Evolutionary conservation across 2,797 vertebrate genomes (phyloP), one percentile per base, ranked within the genome.

Genomic region (Sebastes reedi): DNA sequence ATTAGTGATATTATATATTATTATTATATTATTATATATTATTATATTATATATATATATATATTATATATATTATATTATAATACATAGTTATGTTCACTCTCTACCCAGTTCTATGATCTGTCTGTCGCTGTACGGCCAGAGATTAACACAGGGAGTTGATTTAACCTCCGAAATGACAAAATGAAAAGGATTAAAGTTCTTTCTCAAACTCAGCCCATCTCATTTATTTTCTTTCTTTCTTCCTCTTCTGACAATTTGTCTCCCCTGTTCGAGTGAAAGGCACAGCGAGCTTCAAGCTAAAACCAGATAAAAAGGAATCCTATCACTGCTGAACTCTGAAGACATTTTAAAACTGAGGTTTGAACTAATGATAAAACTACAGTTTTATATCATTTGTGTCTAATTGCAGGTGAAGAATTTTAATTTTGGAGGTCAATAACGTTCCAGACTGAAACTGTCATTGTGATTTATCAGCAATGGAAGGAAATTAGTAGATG

Each of bases 171-270:
- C 60, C 72, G 69, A 72, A 81, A 81, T 67, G 60, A 67, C 72
- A 77, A 72, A 82, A 81, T 67, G 56, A 67, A 77, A 72, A 67
- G 83, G 72, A 88, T 82, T 87, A 72, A 74, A 81, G 54, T 68
- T 88, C 56, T 81, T 74, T 85, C 56, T 87, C 67, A 72, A 81
- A 79, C 60, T 79, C 67, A 75, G 66, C 61, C 59, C 60, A 84
- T 82, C 61, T 77, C 69, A 82, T 89, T 81, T 84, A 32, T 52
- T 67, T 66, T 74, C 14, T 73, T 70, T 42, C 20, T 22, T 29
- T 72, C 39, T 67, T 79, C 61, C 25, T 76, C 67, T 79, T 79
- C 59, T 6, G 30, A 82, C 22, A 82, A 55, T 79, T 67, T 85
- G 52, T 86, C 56, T 78, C 50, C 42, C n/a, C 30, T 39, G 24